These are phyloP conservation scores for Ceratina australensis DNA, from an alignment of 1,140 invertebrate genomes.

Conservation along the genomic window DNA sequence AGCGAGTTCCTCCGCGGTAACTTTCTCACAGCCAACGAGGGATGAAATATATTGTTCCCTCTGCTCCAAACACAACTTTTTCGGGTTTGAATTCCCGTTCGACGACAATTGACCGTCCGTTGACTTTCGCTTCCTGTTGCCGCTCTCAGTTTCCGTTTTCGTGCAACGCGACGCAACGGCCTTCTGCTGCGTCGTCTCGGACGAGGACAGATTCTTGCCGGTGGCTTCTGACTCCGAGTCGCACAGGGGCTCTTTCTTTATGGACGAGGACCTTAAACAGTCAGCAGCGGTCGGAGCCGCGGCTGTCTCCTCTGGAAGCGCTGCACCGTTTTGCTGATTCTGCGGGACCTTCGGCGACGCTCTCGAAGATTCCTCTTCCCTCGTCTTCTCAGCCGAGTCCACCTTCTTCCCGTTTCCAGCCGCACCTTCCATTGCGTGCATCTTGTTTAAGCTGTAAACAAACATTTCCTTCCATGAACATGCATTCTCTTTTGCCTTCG, in stretches of 20 bases:
- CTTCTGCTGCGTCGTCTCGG: constrained; percentile 31
- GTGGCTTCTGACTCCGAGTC: constrained; percentile 41
- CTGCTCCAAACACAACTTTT: constrained; percentile 71
- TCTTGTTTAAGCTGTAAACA: constrained; percentile 74
- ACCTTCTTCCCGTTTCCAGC: constrained; percentile 68
- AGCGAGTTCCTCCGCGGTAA: constrained; percentile 71
- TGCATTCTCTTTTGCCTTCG: constrained; percentile 10
- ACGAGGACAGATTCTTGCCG: constrained; percentile 19
- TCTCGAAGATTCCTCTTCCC: constrained; percentile 67
- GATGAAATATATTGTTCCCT: constrained; percentile 73
- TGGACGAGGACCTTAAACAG: constrained; percentile 29
- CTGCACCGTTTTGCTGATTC: constrained; percentile 75
- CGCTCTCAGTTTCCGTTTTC: constrained; percentile 51
- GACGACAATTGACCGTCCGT: constrained; percentile 55
- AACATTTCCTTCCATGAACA: constrained; percentile 23
- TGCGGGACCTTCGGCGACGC: constrained; percentile 73
- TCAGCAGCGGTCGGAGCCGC: constrained; percentile 58
- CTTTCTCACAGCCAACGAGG: constrained; percentile 70
- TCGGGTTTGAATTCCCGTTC: constrained; percentile 65
- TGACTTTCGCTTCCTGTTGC: constrained; percentile 68
- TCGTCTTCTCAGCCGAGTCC: constrained; percentile 65
- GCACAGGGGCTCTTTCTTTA: constrained; percentile 67
- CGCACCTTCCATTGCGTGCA: constrained; percentile 76
- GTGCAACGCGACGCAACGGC: constrained; percentile 8
- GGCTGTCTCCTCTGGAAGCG: constrained; percentile 74